Evolutionary conservation across 2,113 vertebrate genomes (phyloP), one percentile per base, ranked within the genome.

Genomic region (Bungarus multicinctus): DNA sequence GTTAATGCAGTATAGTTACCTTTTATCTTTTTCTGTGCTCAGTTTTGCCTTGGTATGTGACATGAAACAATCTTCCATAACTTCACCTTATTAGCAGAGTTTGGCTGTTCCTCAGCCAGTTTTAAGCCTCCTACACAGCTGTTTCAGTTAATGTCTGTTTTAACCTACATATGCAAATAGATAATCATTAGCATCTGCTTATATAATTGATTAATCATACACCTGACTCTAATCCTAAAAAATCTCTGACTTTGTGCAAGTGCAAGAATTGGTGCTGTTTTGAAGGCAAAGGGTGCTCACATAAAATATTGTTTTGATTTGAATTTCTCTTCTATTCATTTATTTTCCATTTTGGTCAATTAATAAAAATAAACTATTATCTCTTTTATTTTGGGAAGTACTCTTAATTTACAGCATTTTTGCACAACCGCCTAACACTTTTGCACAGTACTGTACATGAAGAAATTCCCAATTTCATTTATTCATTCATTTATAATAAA

Each of bases 381-480:
- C 30, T 18, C 60, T 69, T 34, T 69, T 34, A 34, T 34, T 34
- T 69, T 14, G 34, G 30, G n/a, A 69, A 69, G 5, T 30, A 34
- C n/a, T 69, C 64, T 34, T 69, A 34, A 69, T 69, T 5, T 69
- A 69, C 5, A 69, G 30, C 64, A 69, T 34, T 69, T 34, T 34
- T 69, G 64, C 12, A 69, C 30, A n/a, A 69, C 11, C 12, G 0
- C 60, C 4, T n/a, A 69, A 14, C 12, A 69, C 27, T 69, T 69
- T 69, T n/a, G 30, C 60, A 69, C 30, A 69, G 60, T 69, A n/a
- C 30, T 69, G 12, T 69, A 39, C 34, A 81, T 81, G 7, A 81
- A 81, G 34, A 81, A 43, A 74, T 94, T 95, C 92, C 92, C 69
- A 95, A 92, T 6, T 11, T 86, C 20, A 85, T 85, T 85, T 22